Evolutionary conservation across 2,113 vertebrate species (phyloP), one percentile per base, ranked within the genome.

Genomic region (Carettochelys insculpta): DNA sequence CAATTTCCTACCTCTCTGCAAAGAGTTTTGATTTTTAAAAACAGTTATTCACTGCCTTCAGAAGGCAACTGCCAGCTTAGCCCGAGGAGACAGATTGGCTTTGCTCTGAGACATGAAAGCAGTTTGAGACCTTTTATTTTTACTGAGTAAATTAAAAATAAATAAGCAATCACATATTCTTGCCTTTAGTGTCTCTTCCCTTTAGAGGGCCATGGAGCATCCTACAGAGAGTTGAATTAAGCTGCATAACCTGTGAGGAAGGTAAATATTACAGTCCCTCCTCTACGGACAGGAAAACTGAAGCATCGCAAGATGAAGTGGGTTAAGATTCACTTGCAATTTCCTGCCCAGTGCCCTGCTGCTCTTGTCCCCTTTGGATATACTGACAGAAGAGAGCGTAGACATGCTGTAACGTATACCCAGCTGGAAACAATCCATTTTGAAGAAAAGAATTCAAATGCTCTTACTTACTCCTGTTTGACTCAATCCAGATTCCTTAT

Each of bases 1-100:
- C 82, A 91, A 95, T 92, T 95, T 61, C 86, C 84, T 79, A 91
- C 86, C 93, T 96, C 91, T 86, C 85, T 17, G 88, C 82, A 53
- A 90, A 94, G 91, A 65, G 31, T 88, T 95, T 80, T 86, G 89
- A 56, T 92, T 9, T 80, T 77, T 45, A n/a, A 93, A 92, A 82
- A 48, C 94, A 88, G 88, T 79, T 56, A 19, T 93, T 77, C 84
- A n/a, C 86, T 83, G 31, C 19, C 84, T 88, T 77, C 71, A 53
- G 95, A 95, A 95, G 91, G 80, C 75, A 88, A 92, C 86, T 86
- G n/a, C 24, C 1, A 52, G 90, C 87, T 93, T 52, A 54, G 86
- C 43, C 91, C n/a, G 92, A n/a, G 90, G 0, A 0, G 56, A 92
- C 90, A 82, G 6, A 13, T 43, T 91, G 45, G 87, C 81, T 65